Percentiles rank a stretch among this genome's conserved stretches.
Evolutionary conservation across 1,140 invertebrate genomes (phyloP).

Genomic region (Diplogasteroides magnus): DNA sequence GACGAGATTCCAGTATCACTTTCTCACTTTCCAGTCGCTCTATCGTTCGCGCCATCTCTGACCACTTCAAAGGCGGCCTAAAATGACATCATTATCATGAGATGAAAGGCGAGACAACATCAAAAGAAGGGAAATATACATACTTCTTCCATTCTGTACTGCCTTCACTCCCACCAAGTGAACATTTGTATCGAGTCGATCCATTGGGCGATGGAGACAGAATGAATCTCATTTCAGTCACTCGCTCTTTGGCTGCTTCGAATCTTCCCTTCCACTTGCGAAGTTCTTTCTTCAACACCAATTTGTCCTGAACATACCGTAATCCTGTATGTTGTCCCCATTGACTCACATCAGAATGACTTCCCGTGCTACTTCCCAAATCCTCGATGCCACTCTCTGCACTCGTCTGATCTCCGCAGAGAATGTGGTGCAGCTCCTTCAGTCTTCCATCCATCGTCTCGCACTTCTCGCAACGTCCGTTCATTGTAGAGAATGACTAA

Average conservation of each 20-base stretch:
- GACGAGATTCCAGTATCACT: background rate
- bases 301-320: conserved; percentile 3
- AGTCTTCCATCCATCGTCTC: conserved; percentile 1
- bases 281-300: conserved; percentile 5
- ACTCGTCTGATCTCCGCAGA: conserved; percentile 7
- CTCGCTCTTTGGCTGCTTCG: conserved; percentile 11
- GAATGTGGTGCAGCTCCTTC: conserved; percentile 6
- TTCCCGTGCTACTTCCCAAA: conserved; percentile 11
- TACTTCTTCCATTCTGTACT: background rate
- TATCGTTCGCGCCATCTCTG: background rate
- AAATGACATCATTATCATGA: too few species aligned
- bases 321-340: background rate
- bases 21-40: background rate
- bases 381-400: conserved; percentile 15
- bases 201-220: background rate
- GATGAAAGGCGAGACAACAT: too few species aligned
- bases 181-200: background rate
- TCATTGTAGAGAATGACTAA: conserved; percentile 8
- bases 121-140: too few species aligned
- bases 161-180: background rate
- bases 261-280: conserved; percentile 11
- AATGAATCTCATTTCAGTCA: conserved; percentile 8
- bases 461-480: conserved; percentile 3
- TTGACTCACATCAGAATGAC: conserved; percentile 9
- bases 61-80: background rate